Conservation (phyloP, 2,888 invertebrate genomes). For the Drosophila sordidula region DNA sequence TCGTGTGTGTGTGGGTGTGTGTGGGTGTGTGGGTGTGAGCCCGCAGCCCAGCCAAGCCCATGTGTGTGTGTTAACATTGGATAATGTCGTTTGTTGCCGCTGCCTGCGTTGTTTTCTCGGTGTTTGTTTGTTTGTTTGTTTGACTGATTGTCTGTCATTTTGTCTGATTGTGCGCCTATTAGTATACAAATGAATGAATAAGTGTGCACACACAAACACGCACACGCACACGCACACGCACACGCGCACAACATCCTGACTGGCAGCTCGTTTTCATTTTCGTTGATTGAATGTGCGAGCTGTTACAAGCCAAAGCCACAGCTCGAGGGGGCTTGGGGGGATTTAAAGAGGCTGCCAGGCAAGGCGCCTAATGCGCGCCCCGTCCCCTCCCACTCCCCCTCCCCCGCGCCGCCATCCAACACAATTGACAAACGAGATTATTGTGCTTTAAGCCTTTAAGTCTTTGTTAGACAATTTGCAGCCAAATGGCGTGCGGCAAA, state of each 20-base stretch:
- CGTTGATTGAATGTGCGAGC: conserved; percentile 72
- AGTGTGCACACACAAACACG: conserved; percentile 51
- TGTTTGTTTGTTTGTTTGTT: conserved; percentile 62
- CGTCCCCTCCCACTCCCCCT: not conserved
- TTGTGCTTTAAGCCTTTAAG: conserved; percentile 77
- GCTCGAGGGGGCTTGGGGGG: not conserved
- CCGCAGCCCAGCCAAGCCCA: conserved; percentile 26
- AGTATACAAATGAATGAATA: conserved; percentile 80
- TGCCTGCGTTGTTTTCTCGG: conserved; percentile 28
- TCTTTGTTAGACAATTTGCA: conserved; percentile 77
- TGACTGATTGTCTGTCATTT: conserved; percentile 72
- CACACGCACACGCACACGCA: conserved; percentile 6
- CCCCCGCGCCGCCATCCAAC: conserved; percentile 1
- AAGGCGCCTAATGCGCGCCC: conserved; percentile 1
- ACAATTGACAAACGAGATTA: conserved; percentile 69
- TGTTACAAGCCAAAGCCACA: conserved; percentile 42
- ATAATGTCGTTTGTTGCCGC: conserved; percentile 73
- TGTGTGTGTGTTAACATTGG: conserved; percentile 70
- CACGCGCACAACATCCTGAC: conserved; percentile 12
- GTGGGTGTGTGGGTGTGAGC: conserved; percentile 12
- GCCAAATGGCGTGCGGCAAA: conserved; percentile 38
- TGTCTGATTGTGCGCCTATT: conserved; percentile 79
- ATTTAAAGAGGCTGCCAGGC: not conserved
- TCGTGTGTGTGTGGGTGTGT: conserved; percentile 4
- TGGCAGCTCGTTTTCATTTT: conserved; percentile 62